Evolutionary conservation across 2,888 invertebrate species (phyloP).

Genomic region (Allolobophora icterica): DNA sequence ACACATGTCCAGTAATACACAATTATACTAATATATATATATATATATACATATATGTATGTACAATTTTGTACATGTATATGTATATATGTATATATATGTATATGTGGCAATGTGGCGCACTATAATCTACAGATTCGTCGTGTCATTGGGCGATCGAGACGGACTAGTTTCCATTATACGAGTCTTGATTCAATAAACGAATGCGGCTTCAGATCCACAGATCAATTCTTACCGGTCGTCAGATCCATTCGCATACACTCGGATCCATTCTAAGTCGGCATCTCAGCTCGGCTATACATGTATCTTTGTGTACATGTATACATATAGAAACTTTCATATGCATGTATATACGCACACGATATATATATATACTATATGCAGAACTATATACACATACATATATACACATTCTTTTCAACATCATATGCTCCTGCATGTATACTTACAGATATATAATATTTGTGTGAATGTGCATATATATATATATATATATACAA

Average conservation of each 20-base stretch:
- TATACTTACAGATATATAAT: no score
- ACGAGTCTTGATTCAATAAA: slow-evolving; percentile 1
- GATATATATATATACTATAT: no score
- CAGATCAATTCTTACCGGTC: slow-evolving; percentile 17
- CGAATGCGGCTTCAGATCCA: not conserved
- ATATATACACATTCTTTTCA: no score
- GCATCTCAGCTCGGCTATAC: not conserved
- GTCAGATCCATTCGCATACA: not conserved
- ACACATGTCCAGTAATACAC: no score
- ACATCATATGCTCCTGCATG: no score
- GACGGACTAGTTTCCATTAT: not conserved
- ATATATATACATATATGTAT: not conserved
- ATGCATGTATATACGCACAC: no score
- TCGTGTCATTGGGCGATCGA: not conserved
- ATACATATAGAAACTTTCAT: not conserved
- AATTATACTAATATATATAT: no score
- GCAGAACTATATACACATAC: no score
- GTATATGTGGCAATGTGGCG: not conserved
- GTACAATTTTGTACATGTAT: not conserved
- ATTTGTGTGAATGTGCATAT: no score
- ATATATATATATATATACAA: no score
- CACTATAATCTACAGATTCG: slow-evolving; percentile 3
- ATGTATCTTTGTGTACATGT: not conserved
- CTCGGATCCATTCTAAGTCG: not conserved
- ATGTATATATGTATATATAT: not conserved